Percentiles rank a stretch among this genome's conserved stretches.
phyloP scores from a whole-genome alignment of 2,888 invertebrate species.

The Perithous albicinctus region DNA sequence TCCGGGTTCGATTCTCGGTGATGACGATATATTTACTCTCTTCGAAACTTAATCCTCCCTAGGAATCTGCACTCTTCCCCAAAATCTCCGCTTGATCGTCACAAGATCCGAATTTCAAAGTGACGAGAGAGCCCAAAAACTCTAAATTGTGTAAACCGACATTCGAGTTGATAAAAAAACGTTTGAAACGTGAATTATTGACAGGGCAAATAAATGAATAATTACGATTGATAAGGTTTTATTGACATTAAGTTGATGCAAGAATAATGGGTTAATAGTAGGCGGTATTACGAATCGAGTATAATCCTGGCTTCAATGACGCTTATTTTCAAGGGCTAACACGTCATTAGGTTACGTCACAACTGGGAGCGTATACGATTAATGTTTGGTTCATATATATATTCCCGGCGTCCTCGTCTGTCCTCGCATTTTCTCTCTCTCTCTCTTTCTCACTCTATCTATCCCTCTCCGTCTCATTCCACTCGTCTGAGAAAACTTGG shows the following conservation, averaged over 20 bases:
- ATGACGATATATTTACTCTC: no score
- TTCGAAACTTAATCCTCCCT: no score
- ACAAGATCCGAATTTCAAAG: neutral
- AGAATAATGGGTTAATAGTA: no score
- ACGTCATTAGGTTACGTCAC: slow-evolving; percentile 55
- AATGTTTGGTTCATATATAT: slow-evolving; percentile 36
- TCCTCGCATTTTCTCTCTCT: no score
- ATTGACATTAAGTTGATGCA: slow-evolving; percentile 28
- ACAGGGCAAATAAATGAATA: slow-evolving; percentile 3
- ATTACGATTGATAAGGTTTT: slow-evolving; percentile 33
- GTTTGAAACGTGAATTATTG: slow-evolving; percentile 12
- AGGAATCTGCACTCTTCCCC: no score
- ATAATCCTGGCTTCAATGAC: slow-evolving; percentile 34
- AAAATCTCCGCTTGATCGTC: no score
- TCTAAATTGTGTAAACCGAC: neutral
- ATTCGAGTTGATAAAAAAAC: neutral
- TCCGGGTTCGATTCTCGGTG: no score
- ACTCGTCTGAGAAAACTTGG: slow-evolving; percentile 44
- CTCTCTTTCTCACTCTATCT: no score
- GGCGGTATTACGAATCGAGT: neutral
- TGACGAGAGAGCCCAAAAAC: neutral
- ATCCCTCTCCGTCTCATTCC: slow-evolving; percentile 16
- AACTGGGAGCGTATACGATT: slow-evolving; percentile 19
- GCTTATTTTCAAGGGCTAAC: slow-evolving; percentile 53
- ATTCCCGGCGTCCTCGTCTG: slow-evolving; percentile 27